Evolutionary conservation across 2,797 vertebrate genomes (phyloP).

Genomic region (Margarornis squamiger): DNA sequence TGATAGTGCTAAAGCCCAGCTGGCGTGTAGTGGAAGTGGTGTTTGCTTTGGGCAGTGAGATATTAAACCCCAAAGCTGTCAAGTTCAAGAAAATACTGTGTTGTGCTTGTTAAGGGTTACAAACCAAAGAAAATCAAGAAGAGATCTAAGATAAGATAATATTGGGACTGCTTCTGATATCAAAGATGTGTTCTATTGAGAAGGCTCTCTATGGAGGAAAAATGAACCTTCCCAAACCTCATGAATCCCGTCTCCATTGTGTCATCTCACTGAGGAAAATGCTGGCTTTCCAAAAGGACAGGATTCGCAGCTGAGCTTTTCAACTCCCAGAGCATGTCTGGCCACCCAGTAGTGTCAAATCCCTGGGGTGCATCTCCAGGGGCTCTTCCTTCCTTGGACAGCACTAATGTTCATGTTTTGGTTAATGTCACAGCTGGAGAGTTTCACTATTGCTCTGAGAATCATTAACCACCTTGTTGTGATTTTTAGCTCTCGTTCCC

Average conservation of each 20-base stretch:
- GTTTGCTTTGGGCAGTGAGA: conserved; percentile 12
- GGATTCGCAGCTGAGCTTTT: background rate
- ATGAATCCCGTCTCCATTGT: background rate
- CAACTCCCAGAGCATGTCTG: background rate
- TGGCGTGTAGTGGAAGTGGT: background rate
- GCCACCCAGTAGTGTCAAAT: conserved; percentile 26
- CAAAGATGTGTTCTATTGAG: background rate
- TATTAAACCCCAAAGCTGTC: conserved; percentile 1
- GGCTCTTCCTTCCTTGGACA: conserved; percentile 63
- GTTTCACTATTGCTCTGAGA: conserved; percentile 65
- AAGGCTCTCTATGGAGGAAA: background rate
- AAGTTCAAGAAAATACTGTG: conserved; percentile 1
- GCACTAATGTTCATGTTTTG: conserved; percentile 50
- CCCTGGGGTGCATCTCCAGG: conserved; percentile 43
- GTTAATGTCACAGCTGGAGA: conserved; percentile 69
- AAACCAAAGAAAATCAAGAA: background rate
- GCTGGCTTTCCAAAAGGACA: background rate
- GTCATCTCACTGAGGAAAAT: background rate
- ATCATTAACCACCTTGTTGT: conserved; percentile 68
- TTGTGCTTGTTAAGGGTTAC: background rate
- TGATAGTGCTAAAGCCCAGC: background rate
- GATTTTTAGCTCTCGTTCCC: conserved; percentile 54
- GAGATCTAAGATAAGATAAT: conserved; percentile 14
- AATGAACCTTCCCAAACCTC: background rate
- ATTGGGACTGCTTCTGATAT: background rate